Conservation (phyloP, 2,113 vertebrate species). For the Halcyon senegalensis region DNA sequence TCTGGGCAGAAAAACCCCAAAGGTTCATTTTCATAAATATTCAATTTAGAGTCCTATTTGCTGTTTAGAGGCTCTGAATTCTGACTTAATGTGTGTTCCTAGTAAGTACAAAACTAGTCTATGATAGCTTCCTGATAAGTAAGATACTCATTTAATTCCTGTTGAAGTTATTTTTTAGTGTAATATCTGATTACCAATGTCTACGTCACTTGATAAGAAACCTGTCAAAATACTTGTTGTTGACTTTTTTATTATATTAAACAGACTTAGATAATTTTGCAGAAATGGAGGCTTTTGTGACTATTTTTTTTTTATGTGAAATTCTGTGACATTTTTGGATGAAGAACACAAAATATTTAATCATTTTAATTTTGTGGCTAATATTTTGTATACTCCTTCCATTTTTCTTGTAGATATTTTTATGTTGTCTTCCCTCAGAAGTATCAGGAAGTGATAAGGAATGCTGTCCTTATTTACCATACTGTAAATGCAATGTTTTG, state of each 20-base stretch:
- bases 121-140: not conserved
- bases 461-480: not conserved
- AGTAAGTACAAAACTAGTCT: not conserved
- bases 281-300: not conserved
- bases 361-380: not conserved
- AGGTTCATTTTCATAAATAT: not conserved
- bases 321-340: not conserved
- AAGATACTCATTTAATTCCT: not conserved
- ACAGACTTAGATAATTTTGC: not conserved
- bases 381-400: not conserved
- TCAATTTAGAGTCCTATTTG: not conserved
- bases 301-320: not conserved
- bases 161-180: not conserved
- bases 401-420: not conserved
- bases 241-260: not conserved
- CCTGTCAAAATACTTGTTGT: not conserved
- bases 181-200: not conserved
- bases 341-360: not conserved
- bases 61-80: not conserved
- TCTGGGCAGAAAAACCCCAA: not conserved
- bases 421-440: not conserved
- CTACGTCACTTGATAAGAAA: not conserved
- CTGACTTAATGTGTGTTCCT: not conserved
- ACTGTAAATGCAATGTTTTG: not conserved
- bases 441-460: not conserved